Evolutionary conservation across 2,797 vertebrate genomes (phyloP).

Genomic region (Cyprinodon diabolis): DNA sequence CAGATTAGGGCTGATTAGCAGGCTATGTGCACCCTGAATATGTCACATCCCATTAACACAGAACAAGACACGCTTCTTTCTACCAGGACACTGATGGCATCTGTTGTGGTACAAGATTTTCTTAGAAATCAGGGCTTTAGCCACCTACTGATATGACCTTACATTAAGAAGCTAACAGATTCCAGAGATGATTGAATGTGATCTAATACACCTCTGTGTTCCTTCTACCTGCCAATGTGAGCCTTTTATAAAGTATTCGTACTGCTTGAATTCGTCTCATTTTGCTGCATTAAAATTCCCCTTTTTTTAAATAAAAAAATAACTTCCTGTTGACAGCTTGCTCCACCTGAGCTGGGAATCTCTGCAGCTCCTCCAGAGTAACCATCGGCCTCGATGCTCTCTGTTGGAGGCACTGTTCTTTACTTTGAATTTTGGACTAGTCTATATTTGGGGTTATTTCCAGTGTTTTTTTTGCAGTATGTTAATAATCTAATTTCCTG

Average conservation of each 20-base stretch:
- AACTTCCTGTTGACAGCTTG: not conserved
- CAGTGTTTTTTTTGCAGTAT: too few species aligned
- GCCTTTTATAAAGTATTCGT: not conserved
- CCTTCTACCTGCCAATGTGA: not conserved
- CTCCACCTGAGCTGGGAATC: not conserved
- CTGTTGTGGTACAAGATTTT: slow-evolving; percentile 15
- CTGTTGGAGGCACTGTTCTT: too few species aligned
- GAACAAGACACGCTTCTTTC: slow-evolving; percentile 23
- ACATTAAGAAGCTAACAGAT: not conserved
- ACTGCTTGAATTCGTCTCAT: not conserved
- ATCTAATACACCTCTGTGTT: slow-evolving; percentile 9
- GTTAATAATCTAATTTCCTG: too few species aligned
- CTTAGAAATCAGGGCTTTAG: slow-evolving; percentile 22
- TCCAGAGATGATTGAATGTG: not conserved
- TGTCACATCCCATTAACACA: slow-evolving; percentile 67
- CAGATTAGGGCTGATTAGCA: slow-evolving; percentile 87
- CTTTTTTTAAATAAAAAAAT: not conserved
- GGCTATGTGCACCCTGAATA: slow-evolving; percentile 80
- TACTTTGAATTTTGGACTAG: too few species aligned
- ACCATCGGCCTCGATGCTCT: too few species aligned
- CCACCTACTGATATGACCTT: slow-evolving; percentile 8
- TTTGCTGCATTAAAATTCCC: not conserved
- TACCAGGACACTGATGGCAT: slow-evolving; percentile 28
- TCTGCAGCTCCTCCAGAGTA: not conserved
- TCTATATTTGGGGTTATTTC: too few species aligned